phyloP scores from a whole-genome alignment of 2,797 vertebrate genomes.

The Mionectes olivaceus region DNA sequence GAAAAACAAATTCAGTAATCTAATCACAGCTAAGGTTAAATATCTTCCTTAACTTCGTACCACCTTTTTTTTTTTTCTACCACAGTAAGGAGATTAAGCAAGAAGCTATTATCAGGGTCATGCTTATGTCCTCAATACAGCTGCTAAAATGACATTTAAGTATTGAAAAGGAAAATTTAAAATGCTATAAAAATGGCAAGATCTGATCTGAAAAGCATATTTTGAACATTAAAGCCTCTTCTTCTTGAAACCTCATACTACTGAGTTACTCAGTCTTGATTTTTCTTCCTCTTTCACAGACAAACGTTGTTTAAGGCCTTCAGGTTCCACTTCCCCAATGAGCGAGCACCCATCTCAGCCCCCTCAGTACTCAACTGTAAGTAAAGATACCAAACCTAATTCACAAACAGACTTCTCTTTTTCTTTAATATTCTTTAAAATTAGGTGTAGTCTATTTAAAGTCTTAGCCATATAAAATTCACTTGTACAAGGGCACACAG shows the following conservation, averaged over 20 bases:
- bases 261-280: neutral
- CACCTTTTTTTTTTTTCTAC: neutral
- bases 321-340: neutral
- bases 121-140: neutral
- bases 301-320: constrained; percentile 52
- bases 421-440: neutral
- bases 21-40: neutral
- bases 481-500: neutral
- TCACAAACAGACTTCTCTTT: neutral
- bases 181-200: neutral
- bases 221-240: neutral
- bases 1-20: neutral
- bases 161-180: neutral
- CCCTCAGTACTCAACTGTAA: neutral
- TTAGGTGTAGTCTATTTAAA: neutral
- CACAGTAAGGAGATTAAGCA: neutral
- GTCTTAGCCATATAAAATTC: neutral
- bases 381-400: neutral
- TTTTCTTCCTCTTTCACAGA: constrained; percentile 62
- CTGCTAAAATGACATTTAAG: neutral
- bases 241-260: neutral
- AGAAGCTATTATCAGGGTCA: neutral
- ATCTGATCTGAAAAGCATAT: neutral
- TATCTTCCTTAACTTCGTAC: neutral
- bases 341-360: neutral